Percentiles rank a stretch among this genome's conserved stretches.
Conservation (phyloP, 2,113 vertebrate genomes). For the Prunella fulvescens region DNA sequence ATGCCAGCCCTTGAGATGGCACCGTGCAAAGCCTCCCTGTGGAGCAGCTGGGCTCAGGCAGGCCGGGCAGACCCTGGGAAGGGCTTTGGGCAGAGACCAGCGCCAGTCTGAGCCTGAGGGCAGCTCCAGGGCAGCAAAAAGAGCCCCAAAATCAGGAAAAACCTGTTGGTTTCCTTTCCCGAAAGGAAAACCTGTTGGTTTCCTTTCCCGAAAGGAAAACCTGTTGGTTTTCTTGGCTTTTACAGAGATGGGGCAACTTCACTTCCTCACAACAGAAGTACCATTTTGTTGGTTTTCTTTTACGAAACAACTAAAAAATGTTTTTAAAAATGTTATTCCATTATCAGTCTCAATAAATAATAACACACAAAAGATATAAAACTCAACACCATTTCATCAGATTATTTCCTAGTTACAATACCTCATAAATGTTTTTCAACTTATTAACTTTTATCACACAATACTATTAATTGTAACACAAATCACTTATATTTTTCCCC, state of each 20-base stretch:
- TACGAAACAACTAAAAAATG: neutral
- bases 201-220: neutral
- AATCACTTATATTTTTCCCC: neutral
- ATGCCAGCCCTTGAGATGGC: neutral
- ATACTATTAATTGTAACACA: neutral
- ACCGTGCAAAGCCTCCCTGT: fast-evolving
- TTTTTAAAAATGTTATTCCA: neutral
- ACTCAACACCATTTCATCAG: neutral
- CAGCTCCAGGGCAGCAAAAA: neutral
- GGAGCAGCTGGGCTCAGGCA: neutral
- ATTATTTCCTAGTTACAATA: neutral
- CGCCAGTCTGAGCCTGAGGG: neutral
- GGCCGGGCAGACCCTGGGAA: neutral
- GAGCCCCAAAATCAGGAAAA: neutral
- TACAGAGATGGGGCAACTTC: neutral
- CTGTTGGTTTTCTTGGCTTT: neutral
- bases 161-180: neutral
- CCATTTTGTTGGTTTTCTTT: neutral
- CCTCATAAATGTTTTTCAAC: neutral
- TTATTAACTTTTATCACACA: neutral
- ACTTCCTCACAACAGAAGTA: neutral
- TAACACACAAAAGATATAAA: neutral
- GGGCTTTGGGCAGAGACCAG: neutral
- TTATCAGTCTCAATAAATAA: neutral
- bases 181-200: neutral